A percentile compares a stretch with the other conserved stretches of the same genome.
Evolutionary conservation across 2,888 invertebrate genomes (phyloP).

Genomic region (Liposcelis brunnea): DNA sequence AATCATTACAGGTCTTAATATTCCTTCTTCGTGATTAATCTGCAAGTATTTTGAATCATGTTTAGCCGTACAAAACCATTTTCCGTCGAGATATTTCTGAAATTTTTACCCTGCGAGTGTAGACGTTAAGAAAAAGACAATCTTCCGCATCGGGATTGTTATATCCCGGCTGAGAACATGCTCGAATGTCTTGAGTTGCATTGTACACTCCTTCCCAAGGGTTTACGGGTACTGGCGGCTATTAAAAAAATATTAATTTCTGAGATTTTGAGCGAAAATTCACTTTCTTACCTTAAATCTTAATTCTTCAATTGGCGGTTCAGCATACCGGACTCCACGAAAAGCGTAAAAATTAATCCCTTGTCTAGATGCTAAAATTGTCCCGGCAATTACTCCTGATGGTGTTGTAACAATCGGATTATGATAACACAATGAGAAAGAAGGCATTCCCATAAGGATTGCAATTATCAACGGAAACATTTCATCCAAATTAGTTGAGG

Average conservation of each 20-base stretch:
- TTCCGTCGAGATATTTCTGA: no score
- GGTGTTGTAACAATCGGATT: no score
- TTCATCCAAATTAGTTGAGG: no score
- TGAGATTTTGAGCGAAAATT: no score
- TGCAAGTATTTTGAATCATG: no score
- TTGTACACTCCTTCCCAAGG: conserved; percentile 33
- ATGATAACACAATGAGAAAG: no score
- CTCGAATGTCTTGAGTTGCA: conserved; percentile 38
- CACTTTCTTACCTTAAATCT: conserved; percentile 38
- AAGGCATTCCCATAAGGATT: no score
- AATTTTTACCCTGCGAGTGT: conserved; percentile 18
- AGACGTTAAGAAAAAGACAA: conserved; percentile 34
- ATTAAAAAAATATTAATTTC: conserved; percentile 10
- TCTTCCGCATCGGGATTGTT: conserved; percentile 31
- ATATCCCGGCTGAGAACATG: conserved; percentile 32
- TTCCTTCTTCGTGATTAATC: neutral
- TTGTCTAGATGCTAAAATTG: conserved; percentile 3
- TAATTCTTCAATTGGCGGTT: conserved; percentile 40
- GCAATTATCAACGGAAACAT: no score
- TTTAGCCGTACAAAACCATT: no score
- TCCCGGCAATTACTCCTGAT: no score
- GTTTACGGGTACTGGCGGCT: conserved; percentile 33
- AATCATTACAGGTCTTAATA: conserved; percentile 26
- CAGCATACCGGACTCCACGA: conserved; percentile 45
- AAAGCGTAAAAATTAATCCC: conserved; percentile 29